Evolutionary conservation across 2,888 invertebrate species (phyloP).

Genomic region (Hoplodrina ambigua): DNA sequence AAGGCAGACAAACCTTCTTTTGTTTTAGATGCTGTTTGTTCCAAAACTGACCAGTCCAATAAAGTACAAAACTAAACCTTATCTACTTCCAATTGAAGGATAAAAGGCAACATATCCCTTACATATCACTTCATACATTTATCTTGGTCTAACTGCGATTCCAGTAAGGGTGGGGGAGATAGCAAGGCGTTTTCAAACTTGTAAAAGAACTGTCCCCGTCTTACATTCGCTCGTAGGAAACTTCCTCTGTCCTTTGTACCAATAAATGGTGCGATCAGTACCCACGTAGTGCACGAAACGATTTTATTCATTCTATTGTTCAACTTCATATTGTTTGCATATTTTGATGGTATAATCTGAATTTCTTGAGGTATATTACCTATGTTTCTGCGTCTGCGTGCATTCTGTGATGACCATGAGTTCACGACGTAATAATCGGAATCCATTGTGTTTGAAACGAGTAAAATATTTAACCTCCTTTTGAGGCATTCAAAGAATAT

Average conservation of each 20-base stretch:
- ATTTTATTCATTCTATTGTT: conserved; percentile 72
- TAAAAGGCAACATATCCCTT: conserved; percentile 52
- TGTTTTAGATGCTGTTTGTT: background rate
- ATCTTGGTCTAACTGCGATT: conserved; percentile 62
- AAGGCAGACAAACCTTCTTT: background rate
- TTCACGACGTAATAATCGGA: background rate
- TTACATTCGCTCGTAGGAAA: conserved; percentile 80
- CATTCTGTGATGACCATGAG: background rate
- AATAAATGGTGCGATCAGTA: conserved; percentile 86
- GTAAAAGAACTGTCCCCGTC: conserved; percentile 82
- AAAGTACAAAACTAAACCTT: conserved; percentile 12
- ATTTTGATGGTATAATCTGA: conserved; percentile 33
- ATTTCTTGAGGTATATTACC: background rate
- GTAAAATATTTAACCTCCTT: too few species aligned
- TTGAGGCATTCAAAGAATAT: too few species aligned
- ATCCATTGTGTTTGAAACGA: background rate
- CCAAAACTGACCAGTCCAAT: background rate
- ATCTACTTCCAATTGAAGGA: conserved; percentile 36
- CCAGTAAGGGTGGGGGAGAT: conserved; percentile 58
- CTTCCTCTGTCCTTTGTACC: conserved; percentile 83
- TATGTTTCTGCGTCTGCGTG: background rate
- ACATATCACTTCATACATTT: conserved; percentile 60
- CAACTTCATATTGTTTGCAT: conserved; percentile 62
- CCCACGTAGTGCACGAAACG: conserved; percentile 76
- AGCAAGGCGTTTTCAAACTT: conserved; percentile 83